Percentiles rank a stretch among this genome's conserved stretches.
Evolutionary conservation across 2,797 vertebrate genomes (phyloP).

Genomic region (Coendou prehensilis): DNA sequence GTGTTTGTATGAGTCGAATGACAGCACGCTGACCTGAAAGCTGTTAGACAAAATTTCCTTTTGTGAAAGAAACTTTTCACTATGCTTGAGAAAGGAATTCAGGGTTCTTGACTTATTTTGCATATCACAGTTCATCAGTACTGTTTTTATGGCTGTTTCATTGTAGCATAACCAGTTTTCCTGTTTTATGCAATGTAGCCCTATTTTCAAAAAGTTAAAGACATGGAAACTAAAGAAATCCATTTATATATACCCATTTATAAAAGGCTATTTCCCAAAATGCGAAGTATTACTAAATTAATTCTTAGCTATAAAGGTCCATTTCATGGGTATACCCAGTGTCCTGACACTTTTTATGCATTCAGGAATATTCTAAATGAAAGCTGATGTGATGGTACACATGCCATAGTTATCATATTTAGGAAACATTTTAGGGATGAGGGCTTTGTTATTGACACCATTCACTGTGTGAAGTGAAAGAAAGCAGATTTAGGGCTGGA

Average conservation of each 20-base stretch:
- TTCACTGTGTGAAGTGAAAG: background rate
- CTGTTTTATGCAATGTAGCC: background rate
- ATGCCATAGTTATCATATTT: too few species aligned
- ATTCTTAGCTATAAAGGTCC: background rate
- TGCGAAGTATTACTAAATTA: background rate
- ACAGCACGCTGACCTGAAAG: background rate
- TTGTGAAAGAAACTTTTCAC: background rate
- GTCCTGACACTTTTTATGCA: background rate
- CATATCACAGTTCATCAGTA: background rate
- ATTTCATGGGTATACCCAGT: background rate
- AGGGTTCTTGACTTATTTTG: background rate
- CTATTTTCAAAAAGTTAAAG: background rate
- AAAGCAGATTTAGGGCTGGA: background rate
- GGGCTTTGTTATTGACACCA: background rate
- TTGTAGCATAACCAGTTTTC: background rate
- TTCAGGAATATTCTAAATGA: background rate
- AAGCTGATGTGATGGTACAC: fast-evolving
- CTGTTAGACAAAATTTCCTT: background rate
- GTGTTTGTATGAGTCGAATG: fast-evolving
- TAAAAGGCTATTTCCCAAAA: background rate
- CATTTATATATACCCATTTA: background rate
- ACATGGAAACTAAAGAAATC: background rate
- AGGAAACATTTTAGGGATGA: background rate
- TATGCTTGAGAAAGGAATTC: background rate
- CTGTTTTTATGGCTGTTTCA: background rate